Percentiles rank a stretch among this genome's conserved stretches.
Conservation (phyloP, 2,797 vertebrate genomes). For the Enteromius mattozi region DNA sequence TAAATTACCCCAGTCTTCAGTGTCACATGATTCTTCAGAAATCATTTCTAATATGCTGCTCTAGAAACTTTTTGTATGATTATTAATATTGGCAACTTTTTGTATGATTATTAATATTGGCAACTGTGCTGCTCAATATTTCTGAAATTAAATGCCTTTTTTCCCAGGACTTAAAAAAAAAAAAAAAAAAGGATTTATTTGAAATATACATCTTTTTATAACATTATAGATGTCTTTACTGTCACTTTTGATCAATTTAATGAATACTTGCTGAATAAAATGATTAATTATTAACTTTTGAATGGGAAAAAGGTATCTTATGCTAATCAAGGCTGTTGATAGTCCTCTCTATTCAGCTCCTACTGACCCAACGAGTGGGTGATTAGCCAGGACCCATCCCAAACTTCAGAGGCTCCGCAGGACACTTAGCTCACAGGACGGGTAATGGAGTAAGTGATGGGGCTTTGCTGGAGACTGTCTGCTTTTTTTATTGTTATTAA, state of each 20-base stretch:
- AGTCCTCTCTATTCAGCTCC: constrained; percentile 3
- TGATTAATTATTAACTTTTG: neutral
- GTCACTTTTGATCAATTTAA: neutral
- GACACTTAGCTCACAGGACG: constrained; percentile 73
- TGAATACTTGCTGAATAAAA: neutral
- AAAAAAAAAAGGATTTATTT: neutral
- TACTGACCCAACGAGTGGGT: neutral
- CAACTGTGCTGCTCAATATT: neutral
- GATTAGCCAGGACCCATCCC: constrained; percentile 19
- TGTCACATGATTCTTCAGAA: neutral
- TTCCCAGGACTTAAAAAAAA: neutral
- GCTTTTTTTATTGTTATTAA: constrained; percentile 68
- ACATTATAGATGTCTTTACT: neutral
- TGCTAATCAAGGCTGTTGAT: neutral
- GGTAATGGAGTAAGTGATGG: constrained; percentile 65
- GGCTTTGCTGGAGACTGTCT: constrained; percentile 68
- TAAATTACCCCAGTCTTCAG: neutral
- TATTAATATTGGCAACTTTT: neutral
- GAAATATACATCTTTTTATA: neutral
- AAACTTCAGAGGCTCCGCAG: constrained; percentile 67
- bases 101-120: too few species aligned
- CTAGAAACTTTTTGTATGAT: too few species aligned
- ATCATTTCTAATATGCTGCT: neutral
- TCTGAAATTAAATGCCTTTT: neutral
- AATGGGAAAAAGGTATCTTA: too few species aligned